Conservation (phyloP, 2,888 invertebrate genomes). For the Drosophila conformis region DNA sequence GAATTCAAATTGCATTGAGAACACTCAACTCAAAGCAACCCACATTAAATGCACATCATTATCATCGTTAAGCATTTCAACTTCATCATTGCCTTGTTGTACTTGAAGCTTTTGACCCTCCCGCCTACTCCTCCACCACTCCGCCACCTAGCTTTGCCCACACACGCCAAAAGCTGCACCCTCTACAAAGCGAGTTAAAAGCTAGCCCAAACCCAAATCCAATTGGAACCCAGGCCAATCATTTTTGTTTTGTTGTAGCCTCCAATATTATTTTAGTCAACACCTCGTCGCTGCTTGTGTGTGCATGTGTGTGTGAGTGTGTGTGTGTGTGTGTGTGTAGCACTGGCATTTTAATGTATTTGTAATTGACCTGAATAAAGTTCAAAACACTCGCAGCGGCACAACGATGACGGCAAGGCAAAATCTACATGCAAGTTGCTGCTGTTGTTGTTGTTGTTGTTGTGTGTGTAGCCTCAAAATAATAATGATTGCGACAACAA, state of each 20-base stretch:
- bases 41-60: conserved; percentile 21
- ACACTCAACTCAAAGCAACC: conserved; percentile 33
- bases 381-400: conserved; percentile 82
- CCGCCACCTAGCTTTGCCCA: background rate
- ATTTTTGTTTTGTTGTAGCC: conserved; percentile 62
- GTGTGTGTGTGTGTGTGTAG: conserved; percentile 42
- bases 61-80: conserved; percentile 14
- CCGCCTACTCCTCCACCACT: conserved; percentile 7
- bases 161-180: conserved; percentile 9
- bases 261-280: conserved; percentile 81
- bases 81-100: conserved; percentile 61
- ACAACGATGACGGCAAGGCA: conserved; percentile 69
- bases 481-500: conserved; percentile 81
- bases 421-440: conserved; percentile 74
- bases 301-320: conserved; percentile 4
- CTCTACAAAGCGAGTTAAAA: background rate
- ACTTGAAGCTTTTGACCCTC: conserved; percentile 64
- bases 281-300: conserved; percentile 51
- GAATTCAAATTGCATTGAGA: conserved; percentile 12
- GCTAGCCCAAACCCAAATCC: conserved; percentile 20
- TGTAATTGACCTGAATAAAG: conserved; percentile 85
- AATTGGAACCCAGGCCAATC: conserved; percentile 26
- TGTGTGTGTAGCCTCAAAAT: conserved; percentile 74
- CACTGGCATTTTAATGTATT: conserved; percentile 82
- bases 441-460: conserved; percentile 5